Conservation (phyloP, 2,113 vertebrate genomes). For the Pandion haliaetus region DNA sequence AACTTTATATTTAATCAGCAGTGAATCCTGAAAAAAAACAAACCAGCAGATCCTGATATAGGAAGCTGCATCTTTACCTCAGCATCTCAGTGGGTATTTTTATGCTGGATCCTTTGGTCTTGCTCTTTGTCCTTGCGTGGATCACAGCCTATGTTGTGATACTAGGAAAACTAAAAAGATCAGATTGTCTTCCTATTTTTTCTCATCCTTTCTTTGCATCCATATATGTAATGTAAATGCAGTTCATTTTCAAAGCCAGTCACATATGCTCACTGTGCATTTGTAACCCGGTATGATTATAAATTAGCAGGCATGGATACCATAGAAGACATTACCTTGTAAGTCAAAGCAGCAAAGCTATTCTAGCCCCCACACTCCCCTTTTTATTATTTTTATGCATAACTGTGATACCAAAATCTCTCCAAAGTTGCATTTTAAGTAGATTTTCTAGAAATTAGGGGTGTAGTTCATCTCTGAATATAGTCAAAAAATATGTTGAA, state of each 20-base stretch:
- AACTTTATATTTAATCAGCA: conserved; percentile 22
- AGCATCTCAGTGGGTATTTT: not conserved
- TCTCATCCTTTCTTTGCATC: not conserved
- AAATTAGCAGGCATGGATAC: conserved; percentile 7
- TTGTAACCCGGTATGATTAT: conserved; percentile 22
- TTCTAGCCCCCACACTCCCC: not conserved
- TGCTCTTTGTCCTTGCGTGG: not conserved
- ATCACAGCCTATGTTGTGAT: not conserved
- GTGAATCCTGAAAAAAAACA: not conserved
- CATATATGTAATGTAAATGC: not conserved
- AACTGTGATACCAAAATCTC: not conserved
- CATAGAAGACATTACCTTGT: not conserved
- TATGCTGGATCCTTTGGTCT: not conserved
- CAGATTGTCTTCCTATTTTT: not conserved
- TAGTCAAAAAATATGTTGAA: not conserved
- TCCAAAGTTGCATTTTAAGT: not conserved
- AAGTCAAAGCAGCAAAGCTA: not conserved
- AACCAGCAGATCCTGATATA: not conserved
- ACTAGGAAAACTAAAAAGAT: not conserved
- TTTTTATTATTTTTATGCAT: not conserved
- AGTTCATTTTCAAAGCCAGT: not conserved
- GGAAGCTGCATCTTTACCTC: conserved; percentile 8
- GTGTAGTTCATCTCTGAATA: not conserved
- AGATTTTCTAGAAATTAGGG: not conserved
- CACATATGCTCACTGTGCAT: not conserved